Conservation (phyloP, 1,140 invertebrate genomes). For the Protaetia brevitarsis region DNA sequence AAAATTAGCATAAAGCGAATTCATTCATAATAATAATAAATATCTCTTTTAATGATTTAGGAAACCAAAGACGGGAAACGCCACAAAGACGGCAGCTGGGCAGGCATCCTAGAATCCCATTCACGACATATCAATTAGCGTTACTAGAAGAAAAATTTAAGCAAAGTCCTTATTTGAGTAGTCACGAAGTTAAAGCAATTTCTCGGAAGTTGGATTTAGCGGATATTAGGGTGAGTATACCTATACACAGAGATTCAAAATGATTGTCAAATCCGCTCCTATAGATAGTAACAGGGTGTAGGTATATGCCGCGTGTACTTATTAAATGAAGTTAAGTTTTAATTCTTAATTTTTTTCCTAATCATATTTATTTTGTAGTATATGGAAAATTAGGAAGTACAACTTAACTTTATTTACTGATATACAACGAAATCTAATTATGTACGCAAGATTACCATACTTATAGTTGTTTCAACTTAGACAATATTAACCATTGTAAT, state of each 20-base stretch:
- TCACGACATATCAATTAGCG: conserved; percentile 53
- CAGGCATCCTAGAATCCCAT: conserved; percentile 54
- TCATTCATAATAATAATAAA: too few relatives aligned
- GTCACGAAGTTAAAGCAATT: conserved; percentile 52
- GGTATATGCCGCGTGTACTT: too few relatives aligned
- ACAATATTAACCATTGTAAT: neutral
- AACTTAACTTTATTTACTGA: neutral
- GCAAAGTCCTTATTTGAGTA: conserved; percentile 54
- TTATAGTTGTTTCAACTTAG: neutral
- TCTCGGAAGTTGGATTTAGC: conserved; percentile 50
- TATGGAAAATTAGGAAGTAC: neutral
- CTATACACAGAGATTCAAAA: too few relatives aligned
- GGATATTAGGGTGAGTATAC: conserved; percentile 48
- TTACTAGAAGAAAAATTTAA: conserved; percentile 55
- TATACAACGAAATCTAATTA: too few relatives aligned
- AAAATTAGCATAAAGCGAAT: too few relatives aligned
- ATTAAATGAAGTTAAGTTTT: conserved; percentile 4
- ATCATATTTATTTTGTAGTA: neutral
- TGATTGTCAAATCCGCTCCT: too few relatives aligned
- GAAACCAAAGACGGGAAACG: conserved; percentile 41
- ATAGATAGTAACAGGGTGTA: too few relatives aligned
- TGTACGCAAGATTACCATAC: too few relatives aligned
- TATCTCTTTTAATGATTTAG: conserved; percentile 25
- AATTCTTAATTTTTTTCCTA: neutral
- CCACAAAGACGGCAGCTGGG: conserved; percentile 54